These are phyloP conservation scores for Rhadina sibilatrix DNA, from an alignment of 2,113 vertebrate species.

Conservation along the genomic window DNA sequence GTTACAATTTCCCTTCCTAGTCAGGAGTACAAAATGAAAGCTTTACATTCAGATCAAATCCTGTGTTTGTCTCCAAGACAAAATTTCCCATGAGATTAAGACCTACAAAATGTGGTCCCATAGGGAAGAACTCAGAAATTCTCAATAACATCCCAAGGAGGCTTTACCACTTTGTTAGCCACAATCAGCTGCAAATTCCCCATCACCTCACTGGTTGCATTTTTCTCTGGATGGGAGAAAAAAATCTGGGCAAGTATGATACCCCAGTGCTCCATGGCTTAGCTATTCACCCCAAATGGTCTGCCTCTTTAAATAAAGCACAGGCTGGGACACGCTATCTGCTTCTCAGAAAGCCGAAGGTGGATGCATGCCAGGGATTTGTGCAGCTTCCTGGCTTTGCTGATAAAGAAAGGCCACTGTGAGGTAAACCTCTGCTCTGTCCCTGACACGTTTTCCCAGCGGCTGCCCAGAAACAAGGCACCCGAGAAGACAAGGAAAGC, in stretches of 20 bases:
- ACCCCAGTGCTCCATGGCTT: not conserved
- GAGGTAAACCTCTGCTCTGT: conserved; percentile 41
- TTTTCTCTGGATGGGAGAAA: not conserved
- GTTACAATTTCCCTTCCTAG: not conserved
- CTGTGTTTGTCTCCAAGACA: not conserved
- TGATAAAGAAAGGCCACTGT: conserved; percentile 57
- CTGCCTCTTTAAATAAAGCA: conserved; percentile 58
- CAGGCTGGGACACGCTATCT: conserved; percentile 15
- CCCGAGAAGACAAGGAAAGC: not conserved
- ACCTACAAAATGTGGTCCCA: not conserved
- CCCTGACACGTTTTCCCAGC: not conserved
- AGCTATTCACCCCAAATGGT: not conserved
- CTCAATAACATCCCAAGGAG: not conserved
- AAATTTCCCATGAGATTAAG: not conserved
- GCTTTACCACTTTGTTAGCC: not conserved
- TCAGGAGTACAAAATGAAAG: not conserved
- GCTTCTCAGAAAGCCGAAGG: conserved; percentile 65
- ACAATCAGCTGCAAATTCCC: not conserved
- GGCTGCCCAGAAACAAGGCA: not conserved
- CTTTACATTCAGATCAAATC: not conserved
- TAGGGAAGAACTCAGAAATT: not conserved
- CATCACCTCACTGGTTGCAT: not conserved
- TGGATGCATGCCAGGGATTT: conserved; percentile 71
- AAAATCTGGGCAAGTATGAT: not conserved
- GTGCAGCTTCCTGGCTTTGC: conserved; percentile 71